A percentile compares a stretch with the other conserved stretches of the same genome.
These are phyloP conservation scores for Lates japonicus DNA, from an alignment of 2,797 vertebrate species.

Conservation along the genomic window DNA sequence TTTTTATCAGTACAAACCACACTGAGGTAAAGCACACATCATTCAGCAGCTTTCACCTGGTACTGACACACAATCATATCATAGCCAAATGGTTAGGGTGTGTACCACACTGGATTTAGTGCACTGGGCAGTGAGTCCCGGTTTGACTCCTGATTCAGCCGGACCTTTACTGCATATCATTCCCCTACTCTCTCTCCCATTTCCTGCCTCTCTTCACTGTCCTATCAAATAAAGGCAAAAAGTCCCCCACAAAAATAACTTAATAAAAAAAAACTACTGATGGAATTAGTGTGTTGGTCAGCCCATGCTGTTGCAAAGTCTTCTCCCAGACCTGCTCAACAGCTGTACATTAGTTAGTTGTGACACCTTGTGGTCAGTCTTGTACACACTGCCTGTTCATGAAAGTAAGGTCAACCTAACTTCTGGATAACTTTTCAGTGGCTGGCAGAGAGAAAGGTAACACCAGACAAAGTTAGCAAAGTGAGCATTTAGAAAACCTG, in stretches of 20 bases:
- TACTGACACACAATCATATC: background rate
- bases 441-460: background rate
- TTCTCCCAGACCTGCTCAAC: background rate
- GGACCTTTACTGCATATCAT: too few relatives aligned
- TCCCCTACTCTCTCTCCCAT: too few relatives aligned
- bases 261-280: background rate
- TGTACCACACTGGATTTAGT: too few relatives aligned
- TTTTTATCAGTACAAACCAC: constrained; percentile 1
- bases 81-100: too few relatives aligned
- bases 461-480: background rate
- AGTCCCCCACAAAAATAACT: too few relatives aligned
- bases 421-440: background rate
- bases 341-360: background rate
- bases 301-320: too few relatives aligned
- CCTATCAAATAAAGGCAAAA: too few relatives aligned
- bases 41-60: background rate
- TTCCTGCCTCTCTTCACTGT: too few relatives aligned
- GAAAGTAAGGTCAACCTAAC: background rate
- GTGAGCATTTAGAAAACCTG: background rate
- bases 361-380: constrained; percentile 33
- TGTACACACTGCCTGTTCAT: background rate
- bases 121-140: too few relatives aligned
- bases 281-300: too few relatives aligned
- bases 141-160: too few relatives aligned
- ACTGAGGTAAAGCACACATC: background rate